Percentiles rank a stretch among this genome's conserved stretches.
These are phyloP conservation scores for Andrena flavipes DNA, from an alignment of 2,888 invertebrate species.

Conservation along the genomic window DNA sequence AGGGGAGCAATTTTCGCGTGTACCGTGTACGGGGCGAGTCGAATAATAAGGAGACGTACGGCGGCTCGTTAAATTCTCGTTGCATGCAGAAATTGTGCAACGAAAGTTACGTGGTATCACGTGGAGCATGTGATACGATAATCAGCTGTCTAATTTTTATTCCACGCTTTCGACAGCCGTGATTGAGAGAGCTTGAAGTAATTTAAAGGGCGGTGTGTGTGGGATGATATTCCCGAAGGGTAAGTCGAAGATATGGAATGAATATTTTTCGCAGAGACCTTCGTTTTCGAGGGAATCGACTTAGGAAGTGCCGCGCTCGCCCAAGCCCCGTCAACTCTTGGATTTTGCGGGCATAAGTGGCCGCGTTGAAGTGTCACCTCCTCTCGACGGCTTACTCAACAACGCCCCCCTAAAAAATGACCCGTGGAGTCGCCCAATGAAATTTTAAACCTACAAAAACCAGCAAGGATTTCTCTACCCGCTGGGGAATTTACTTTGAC, in stretches of 20 bases:
- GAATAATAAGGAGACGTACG: no score
- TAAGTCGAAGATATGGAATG: not conserved
- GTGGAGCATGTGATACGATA: no score
- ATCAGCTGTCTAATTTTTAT: no score
- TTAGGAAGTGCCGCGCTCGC: not conserved
- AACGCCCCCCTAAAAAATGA: slow-evolving; percentile 36
- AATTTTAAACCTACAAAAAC: slow-evolving; percentile 45
- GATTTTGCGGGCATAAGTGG: slow-evolving; percentile 40
- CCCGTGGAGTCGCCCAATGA: slow-evolving; percentile 29
- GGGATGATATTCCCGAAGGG: not conserved
- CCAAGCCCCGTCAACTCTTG: slow-evolving; percentile 25
- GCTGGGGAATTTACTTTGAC: slow-evolving; percentile 12
- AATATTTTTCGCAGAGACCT: not conserved
- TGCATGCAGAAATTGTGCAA: not conserved
- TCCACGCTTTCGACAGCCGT: no score
- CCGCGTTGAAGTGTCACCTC: slow-evolving; percentile 35
- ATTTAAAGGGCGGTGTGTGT: no score
- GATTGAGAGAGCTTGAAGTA: no score
- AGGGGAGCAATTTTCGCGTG: no score
- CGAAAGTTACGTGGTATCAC: no score
- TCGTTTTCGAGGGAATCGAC: slow-evolving; percentile 4
- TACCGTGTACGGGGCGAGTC: no score
- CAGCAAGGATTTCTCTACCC: slow-evolving; percentile 6
- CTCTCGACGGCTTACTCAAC: slow-evolving; percentile 20
- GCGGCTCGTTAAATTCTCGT: slow-evolving; percentile 15